phyloP scores from a whole-genome alignment of 2,113 vertebrate species.

The Mastomys natalensis region DNA sequence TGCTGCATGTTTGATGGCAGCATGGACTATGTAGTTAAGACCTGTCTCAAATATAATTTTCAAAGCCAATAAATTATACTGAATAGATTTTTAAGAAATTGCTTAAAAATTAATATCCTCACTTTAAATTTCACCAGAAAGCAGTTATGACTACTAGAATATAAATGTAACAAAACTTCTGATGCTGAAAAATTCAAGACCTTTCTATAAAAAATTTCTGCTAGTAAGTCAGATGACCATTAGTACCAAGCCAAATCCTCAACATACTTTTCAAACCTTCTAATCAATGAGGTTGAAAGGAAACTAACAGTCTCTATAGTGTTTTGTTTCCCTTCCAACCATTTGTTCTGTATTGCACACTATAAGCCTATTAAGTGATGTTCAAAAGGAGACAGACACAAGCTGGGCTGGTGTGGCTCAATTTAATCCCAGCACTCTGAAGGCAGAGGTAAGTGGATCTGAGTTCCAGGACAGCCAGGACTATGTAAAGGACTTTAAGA shows the following conservation, averaged over 20 bases:
- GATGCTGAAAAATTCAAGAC: slow-evolving; percentile 19
- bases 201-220: background rate
- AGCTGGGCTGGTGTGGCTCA: too few relatives aligned
- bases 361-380: background rate
- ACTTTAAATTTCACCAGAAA: slow-evolving; percentile 60
- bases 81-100: slow-evolving; percentile 3
- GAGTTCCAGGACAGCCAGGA: background rate
- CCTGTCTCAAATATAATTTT: background rate
- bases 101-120: background rate
- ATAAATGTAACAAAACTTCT: slow-evolving; percentile 37
- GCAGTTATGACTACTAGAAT: background rate
- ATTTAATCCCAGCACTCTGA: background rate
- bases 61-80: background rate
- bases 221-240: slow-evolving; percentile 7
- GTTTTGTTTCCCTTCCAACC: background rate
- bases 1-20: background rate
- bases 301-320: background rate
- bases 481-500: background rate
- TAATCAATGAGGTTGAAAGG: background rate
- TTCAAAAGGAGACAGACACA: background rate
- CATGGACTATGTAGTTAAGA: background rate
- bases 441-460: background rate
- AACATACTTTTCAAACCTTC: slow-evolving; percentile 21
- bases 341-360: background rate
- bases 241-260: background rate